phyloP scores from a whole-genome alignment of 1,140 invertebrate species.

The Caerostris darwini region DNA sequence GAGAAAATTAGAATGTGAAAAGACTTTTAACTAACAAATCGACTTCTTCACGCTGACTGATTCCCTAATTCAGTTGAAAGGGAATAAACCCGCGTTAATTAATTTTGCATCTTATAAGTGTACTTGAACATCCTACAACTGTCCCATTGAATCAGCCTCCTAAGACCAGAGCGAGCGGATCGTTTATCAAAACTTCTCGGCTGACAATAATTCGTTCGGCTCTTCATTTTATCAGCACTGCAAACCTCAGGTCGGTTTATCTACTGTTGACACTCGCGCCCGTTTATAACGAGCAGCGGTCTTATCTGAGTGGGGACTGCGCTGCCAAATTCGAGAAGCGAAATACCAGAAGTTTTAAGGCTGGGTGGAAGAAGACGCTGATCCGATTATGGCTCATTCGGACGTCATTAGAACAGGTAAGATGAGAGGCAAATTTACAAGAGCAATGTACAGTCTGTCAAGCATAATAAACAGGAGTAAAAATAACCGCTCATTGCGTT shows the following conservation, averaged over 20 bases:
- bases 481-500: too few relatives aligned
- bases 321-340: not conserved
- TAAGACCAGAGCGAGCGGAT: not conserved
- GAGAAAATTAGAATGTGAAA: too few relatives aligned
- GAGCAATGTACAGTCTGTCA: too few relatives aligned
- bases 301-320: not conserved
- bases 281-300: not conserved
- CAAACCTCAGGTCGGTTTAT: not conserved
- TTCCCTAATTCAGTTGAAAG: not conserved
- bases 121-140: too few relatives aligned
- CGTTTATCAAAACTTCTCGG: not conserved
- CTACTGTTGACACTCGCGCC: not conserved
- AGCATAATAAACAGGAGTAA: too few relatives aligned
- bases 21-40: too few relatives aligned
- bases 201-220: constrained; percentile 3
- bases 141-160: not conserved
- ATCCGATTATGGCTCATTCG: not conserved
- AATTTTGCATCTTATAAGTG: not conserved
- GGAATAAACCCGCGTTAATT: not conserved
- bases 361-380: not conserved
- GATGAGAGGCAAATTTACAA: not conserved
- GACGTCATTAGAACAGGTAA: not conserved
- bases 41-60: too few relatives aligned
- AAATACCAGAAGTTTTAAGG: not conserved
- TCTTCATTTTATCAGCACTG: not conserved